Conservation (phyloP, 2,113 vertebrate species). For the Grammomys surdaster region DNA sequence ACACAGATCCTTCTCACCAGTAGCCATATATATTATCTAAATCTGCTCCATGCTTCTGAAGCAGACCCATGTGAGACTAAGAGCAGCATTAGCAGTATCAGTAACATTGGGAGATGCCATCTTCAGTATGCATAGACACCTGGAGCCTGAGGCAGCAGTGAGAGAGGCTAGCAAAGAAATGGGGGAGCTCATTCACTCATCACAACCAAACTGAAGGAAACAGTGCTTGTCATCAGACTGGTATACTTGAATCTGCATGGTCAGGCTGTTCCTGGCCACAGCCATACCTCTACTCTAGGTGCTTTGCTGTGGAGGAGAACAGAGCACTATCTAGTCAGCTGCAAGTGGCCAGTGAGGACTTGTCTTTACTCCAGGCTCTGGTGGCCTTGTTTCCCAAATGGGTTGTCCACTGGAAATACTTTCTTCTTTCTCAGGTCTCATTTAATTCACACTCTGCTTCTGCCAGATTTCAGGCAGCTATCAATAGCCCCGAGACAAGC, state of each 20-base stretch:
- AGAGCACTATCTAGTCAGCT: too few relatives aligned
- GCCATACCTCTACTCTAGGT: neutral
- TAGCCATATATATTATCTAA: neutral
- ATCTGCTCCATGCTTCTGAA: neutral
- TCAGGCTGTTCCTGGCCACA: fast-evolving
- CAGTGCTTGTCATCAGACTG: neutral
- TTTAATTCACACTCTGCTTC: neutral
- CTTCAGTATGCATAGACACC: fast-evolving
- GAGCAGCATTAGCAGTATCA: neutral
- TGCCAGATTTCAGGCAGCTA: neutral
- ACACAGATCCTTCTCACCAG: constrained; percentile 44
- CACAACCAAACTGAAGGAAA: neutral
- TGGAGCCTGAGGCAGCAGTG: neutral
- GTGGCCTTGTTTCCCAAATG: neutral
- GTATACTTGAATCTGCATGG: too few relatives aligned
- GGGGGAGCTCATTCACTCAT: neutral
- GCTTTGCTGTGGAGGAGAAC: too few relatives aligned
- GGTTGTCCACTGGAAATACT: neutral
- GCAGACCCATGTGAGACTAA: neutral
- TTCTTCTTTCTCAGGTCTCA: neutral
- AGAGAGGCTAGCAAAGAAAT: neutral
- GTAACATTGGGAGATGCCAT: neutral
- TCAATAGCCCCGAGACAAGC: neutral
- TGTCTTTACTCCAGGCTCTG: neutral
- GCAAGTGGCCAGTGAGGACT: neutral